Evolutionary conservation across 2,113 vertebrate genomes (phyloP).

Genomic region (Chionodraco myersi): DNA sequence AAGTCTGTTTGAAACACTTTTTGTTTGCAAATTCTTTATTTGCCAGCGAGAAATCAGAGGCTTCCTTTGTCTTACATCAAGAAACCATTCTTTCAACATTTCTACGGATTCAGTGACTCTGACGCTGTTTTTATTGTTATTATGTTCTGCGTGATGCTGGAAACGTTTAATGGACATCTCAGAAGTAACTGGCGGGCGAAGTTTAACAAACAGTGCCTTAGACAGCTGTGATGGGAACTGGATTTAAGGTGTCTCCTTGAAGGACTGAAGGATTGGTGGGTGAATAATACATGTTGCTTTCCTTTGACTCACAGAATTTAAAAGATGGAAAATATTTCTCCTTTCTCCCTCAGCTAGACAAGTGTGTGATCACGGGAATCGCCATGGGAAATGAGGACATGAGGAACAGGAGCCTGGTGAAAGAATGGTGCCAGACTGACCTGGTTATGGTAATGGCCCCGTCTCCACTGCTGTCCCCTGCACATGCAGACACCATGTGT

Average conservation of each 20-base stretch:
- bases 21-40: too few relatives aligned
- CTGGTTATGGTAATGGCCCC: constrained; percentile 78
- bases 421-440: constrained; percentile 85
- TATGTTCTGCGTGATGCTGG: neutral
- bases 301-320: neutral
- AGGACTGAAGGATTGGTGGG: neutral
- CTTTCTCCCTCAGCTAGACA: constrained; percentile 87
- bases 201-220: neutral
- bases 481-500: constrained; percentile 39
- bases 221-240: neutral
- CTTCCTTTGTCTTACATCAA: neutral
- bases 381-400: constrained; percentile 88
- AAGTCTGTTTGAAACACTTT: neutral
- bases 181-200: neutral
- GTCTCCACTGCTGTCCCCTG: constrained; percentile 37
- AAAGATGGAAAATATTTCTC: constrained; percentile 2
- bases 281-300: neutral
- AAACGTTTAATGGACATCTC: neutral
- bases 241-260: neutral
- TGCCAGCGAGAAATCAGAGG: neutral
- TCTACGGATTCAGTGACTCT: neutral
- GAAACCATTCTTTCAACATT: neutral
- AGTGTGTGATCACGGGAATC: constrained; percentile 90
- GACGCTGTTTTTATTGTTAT: neutral
- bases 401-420: constrained; percentile 92